phyloP scores from a whole-genome alignment of 2,797 vertebrate species.

The Diglossa cyanea region DNA sequence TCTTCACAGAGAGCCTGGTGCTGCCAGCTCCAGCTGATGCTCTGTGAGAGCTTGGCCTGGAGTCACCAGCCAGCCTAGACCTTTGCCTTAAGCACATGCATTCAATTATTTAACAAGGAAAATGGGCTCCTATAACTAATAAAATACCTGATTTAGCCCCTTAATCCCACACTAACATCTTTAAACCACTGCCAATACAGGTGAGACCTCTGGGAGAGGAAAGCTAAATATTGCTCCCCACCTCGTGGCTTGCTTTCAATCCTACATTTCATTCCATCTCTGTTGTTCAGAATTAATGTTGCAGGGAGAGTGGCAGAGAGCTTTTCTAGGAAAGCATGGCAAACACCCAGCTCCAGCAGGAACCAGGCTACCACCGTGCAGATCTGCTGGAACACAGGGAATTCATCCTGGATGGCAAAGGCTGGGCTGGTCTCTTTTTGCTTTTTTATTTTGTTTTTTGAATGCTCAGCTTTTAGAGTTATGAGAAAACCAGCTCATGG shows the following conservation, averaged over 20 bases:
- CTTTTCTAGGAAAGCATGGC: slow-evolving; percentile 43
- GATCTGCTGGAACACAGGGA: not conserved
- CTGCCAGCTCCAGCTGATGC: not conserved
- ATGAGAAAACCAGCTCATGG: not conserved
- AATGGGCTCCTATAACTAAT: slow-evolving; percentile 19
- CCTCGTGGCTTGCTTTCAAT: not conserved
- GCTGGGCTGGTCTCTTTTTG: not conserved
- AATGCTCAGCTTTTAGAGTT: not conserved
- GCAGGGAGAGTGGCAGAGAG: not conserved
- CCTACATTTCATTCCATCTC: not conserved
- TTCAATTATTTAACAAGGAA: slow-evolving; percentile 43
- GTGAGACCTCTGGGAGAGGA: slow-evolving; percentile 47
- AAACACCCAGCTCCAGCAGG: slow-evolving; percentile 33
- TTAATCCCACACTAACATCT: slow-evolving; percentile 26
- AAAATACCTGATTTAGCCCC: slow-evolving; percentile 30
- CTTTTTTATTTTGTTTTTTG: not conserved
- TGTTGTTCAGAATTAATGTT: not conserved
- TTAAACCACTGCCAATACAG: slow-evolving; percentile 41
- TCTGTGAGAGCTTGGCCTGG: not conserved
- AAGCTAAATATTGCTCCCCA: slow-evolving; percentile 10
- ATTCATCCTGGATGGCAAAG: not conserved
- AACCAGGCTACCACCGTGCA: not conserved
- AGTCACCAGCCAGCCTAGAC: not conserved
- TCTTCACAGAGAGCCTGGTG: not conserved
- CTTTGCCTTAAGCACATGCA: not conserved